Conservation (phyloP, 2,113 vertebrate genomes). For the Lophius piscatorius region DNA sequence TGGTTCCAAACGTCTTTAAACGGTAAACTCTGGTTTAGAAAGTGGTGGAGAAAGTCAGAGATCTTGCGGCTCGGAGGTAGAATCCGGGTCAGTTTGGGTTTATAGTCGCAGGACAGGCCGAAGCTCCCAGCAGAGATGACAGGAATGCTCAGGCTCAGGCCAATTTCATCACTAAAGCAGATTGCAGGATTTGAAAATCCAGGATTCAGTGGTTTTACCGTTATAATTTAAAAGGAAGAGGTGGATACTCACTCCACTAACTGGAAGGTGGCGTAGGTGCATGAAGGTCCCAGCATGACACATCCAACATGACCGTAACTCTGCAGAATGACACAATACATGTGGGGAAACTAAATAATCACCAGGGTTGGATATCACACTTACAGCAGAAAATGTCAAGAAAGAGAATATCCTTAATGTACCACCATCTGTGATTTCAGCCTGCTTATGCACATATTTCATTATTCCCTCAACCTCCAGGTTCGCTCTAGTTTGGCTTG, state of each 20-base stretch:
- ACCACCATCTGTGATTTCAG: too few relatives aligned
- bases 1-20: conserved; percentile 84
- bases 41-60: conserved; percentile 82
- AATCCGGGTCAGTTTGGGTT: conserved; percentile 87
- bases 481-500: too few relatives aligned
- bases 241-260: conserved; percentile 90
- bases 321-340: conserved; percentile 67
- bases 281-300: conserved; percentile 89
- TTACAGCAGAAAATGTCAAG: too few relatives aligned
- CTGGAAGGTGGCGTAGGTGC: conserved; percentile 92
- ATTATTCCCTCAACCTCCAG: too few relatives aligned
- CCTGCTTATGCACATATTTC: too few relatives aligned
- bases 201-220: not conserved
- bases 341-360: not conserved
- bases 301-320: conserved; percentile 78
- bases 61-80: conserved; percentile 93
- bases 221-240: not conserved
- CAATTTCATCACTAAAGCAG: conserved; percentile 78
- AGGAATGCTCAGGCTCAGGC: conserved; percentile 85
- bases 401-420: too few relatives aligned
- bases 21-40: conserved; percentile 66
- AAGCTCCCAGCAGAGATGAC: conserved; percentile 97
- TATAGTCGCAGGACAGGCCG: conserved; percentile 92
- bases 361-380: too few relatives aligned
- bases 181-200: not conserved